phyloP scores from a whole-genome alignment of 1,140 invertebrate species.

The Drosophila nigrodunni region DNA sequence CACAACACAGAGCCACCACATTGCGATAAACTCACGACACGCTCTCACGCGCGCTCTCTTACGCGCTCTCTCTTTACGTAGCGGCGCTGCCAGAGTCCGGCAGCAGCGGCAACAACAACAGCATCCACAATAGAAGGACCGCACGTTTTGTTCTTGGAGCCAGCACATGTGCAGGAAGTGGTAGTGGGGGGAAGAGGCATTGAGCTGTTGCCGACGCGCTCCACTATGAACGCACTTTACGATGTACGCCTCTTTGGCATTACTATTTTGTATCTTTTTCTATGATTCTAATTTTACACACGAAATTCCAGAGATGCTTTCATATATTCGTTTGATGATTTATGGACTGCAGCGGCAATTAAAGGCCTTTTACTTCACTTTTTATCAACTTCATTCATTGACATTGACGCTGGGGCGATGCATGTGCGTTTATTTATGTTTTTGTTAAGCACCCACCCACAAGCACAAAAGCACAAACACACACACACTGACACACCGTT shows the following conservation, averaged over 20 bases:
- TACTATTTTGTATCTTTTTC: constrained; percentile 69
- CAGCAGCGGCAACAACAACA: constrained; percentile 35
- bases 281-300: constrained; percentile 77
- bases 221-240: constrained; percentile 64
- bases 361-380: constrained; percentile 78
- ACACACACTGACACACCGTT: constrained; percentile 22
- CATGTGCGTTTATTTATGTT: constrained; percentile 71
- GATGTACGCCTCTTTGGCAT: constrained; percentile 61
- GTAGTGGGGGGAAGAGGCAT: constrained; percentile 36
- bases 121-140: constrained; percentile 66
- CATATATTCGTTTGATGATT: constrained; percentile 82
- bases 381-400: constrained; percentile 79
- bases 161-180: constrained; percentile 66
- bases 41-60: constrained; percentile 11
- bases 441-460: constrained; percentile 67
- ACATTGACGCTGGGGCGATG: constrained; percentile 67
- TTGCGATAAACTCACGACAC: constrained; percentile 26
- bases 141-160: constrained; percentile 37
- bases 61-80: constrained; percentile 17
- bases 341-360: constrained; percentile 81
- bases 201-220: constrained; percentile 48
- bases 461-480: constrained; percentile 19
- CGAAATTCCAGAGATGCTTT: constrained; percentile 77
- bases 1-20: constrained; percentile 13
- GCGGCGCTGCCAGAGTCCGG: constrained; percentile 26